Base-by-base conservation (phyloP, 1,140 invertebrate species). In the Geopemphigus sp. region DNA sequence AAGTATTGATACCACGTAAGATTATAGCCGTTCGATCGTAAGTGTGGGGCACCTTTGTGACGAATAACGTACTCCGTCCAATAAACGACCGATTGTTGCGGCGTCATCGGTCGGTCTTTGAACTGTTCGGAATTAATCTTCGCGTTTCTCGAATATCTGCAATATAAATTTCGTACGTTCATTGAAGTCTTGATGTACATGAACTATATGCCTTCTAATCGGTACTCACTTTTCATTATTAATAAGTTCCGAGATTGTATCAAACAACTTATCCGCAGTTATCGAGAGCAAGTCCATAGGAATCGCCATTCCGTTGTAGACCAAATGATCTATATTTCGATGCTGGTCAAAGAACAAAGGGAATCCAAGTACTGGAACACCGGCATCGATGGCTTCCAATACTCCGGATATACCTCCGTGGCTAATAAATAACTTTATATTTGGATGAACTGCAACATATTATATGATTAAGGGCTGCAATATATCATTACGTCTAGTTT, bases 391-490 rank as follows among this genome's bases (percentile, higher is more conserved):
- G 5, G 91, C 88, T 85, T 93, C 92, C 80, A 90, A 89, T 15
- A 90, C 86, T 76, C 91, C 91, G 15, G 91, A 86, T 26, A 90
- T 84, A 26, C 92, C 92, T 17, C 90, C 91, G 82, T 92, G 91
- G 1, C 91, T 90, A 47, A 93, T 89, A 81, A 93, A 91, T 82
- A 88, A 85, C 83, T 88, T 88, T 1, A 91, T 86, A 81, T 92
- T 92, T 1, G 87, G 86, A 85, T 92, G 91, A 32, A 88, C 91
- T 89, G 61, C 59, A 72, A 81, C 78, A 45, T 17, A 22, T 32
- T 57, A 66, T 59, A 26, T 6, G 26, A 15, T 17, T 29, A 17
- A n/a, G n/a, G n/a, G n/a, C 17, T 11, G 39, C 11, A 45, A 5
- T 45, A 5, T 5, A 45, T 45, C 39, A 45, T 45, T 45, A 45